These are phyloP conservation scores for Orientallactaga bullata DNA, from an alignment of 2,113 vertebrate species.

Conservation along the genomic window DNA sequence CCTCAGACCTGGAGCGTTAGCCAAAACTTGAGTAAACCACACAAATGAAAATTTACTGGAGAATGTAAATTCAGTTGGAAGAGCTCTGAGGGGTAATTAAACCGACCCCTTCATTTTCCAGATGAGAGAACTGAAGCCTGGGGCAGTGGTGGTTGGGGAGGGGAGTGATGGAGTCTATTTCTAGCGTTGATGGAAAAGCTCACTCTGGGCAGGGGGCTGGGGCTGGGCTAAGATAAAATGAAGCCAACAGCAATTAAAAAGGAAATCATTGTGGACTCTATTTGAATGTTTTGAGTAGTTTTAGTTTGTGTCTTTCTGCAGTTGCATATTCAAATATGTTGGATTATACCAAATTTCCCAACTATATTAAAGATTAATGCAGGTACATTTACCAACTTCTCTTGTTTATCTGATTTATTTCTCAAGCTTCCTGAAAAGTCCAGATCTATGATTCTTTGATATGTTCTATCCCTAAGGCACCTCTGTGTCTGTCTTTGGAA, in stretches of 20 bases:
- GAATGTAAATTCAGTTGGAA: not conserved
- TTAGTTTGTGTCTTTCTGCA: not conserved
- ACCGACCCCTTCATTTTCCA: not conserved
- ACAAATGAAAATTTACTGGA: not conserved
- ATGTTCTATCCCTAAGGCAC: not conserved
- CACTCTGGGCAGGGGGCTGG: not conserved
- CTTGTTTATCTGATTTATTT: conserved; percentile 15
- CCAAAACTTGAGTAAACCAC: not conserved
- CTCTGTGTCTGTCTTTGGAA: not conserved
- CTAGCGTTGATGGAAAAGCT: not conserved
- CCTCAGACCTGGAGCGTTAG: not conserved
- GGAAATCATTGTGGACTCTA: not conserved
- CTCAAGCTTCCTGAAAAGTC: conserved; percentile 18
- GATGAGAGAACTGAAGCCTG: conserved; percentile 1
- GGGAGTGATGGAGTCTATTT: not conserved
- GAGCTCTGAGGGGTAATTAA: not conserved
- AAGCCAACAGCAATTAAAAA: not conserved
- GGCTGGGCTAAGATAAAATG: not conserved
- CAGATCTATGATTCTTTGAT: conserved; percentile 14
- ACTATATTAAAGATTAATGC: not conserved
- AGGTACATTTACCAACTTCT: not conserved
- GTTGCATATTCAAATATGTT: not conserved
- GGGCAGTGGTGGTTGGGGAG: accelerated
- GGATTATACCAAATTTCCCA: not conserved
- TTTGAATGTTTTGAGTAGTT: conserved; percentile 5